phyloP scores from a whole-genome alignment of 2,113 vertebrate species.

The Sebastes fasciatus region DNA sequence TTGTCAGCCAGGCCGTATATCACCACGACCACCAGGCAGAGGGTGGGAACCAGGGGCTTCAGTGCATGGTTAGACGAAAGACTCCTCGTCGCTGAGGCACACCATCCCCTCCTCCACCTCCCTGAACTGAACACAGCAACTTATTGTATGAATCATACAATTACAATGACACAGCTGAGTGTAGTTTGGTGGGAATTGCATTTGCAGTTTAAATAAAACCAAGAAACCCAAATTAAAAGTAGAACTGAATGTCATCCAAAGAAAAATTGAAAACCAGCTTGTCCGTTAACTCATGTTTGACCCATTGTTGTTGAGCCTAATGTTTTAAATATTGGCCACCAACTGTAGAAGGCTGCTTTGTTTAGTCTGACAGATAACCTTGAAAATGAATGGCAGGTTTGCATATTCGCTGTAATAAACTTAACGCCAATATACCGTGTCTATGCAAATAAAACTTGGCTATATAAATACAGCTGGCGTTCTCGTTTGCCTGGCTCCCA shows the following conservation, averaged over 20 bases:
- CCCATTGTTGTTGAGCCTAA: too few relatives aligned
- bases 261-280: not conserved
- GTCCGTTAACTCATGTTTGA: not conserved
- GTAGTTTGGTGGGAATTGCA: not conserved
- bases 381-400: not conserved
- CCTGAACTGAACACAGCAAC: constrained; percentile 42
- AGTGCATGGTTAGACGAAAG: constrained; percentile 21
- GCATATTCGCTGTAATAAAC: not conserved
- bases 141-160: not conserved
- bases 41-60: constrained; percentile 64
- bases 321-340: not conserved
- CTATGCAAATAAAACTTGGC: not conserved
- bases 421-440: not conserved
- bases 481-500: not conserved
- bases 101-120: constrained; percentile 48
- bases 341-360: not conserved
- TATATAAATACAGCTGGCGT: not conserved
- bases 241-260: not conserved
- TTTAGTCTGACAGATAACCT: not conserved
- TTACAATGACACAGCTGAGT: not conserved
- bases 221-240: not conserved
- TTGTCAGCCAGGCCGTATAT: constrained; percentile 74
- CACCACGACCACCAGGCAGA: constrained; percentile 54
- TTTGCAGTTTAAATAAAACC: not conserved
- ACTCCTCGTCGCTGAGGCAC: constrained; percentile 12